These are phyloP conservation scores for Ranitomeya imitator DNA, from an alignment of 2,113 vertebrate species.

Conservation along the genomic window DNA sequence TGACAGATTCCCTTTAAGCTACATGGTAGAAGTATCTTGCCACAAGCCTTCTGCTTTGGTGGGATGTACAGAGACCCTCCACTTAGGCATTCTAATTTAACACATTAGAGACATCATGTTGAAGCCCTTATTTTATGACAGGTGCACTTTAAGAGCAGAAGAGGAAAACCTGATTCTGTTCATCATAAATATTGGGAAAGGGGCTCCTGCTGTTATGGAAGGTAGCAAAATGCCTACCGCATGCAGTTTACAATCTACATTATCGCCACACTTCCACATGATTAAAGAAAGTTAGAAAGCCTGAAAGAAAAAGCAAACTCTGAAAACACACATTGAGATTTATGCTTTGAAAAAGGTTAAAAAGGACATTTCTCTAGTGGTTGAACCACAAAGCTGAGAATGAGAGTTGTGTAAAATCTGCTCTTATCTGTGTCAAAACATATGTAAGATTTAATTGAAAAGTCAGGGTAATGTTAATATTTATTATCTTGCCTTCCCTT, in stretches of 20 bases:
- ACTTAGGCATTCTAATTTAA: background rate
- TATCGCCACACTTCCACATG: constrained; percentile 23
- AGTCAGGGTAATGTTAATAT: constrained; percentile 41
- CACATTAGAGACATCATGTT: background rate
- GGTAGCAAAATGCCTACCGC: constrained; percentile 29
- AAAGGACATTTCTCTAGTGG: constrained; percentile 34
- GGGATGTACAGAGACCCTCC: background rate
- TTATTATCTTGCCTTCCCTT: constrained; percentile 37
- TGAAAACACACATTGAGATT: constrained; percentile 23
- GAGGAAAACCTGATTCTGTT: background rate
- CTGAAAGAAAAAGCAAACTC: constrained; percentile 16
- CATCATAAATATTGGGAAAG: background rate
- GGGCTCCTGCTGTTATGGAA: constrained; percentile 1
- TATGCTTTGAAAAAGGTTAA: constrained; percentile 37
- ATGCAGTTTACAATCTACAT: constrained; percentile 22
- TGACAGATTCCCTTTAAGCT: too few relatives aligned
- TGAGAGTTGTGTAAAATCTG: constrained; percentile 38
- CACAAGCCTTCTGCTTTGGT: background rate
- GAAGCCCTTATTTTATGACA: background rate
- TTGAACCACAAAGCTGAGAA: constrained; percentile 15
- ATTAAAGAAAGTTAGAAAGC: constrained; percentile 27
- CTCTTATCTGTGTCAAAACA: constrained; percentile 46
- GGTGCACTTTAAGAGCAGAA: background rate
- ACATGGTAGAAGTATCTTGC: background rate
- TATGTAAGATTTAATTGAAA: constrained; percentile 47